Base-by-base conservation (phyloP, 2,797 vertebrate species). In the Amphiprion clarkii region DNA sequence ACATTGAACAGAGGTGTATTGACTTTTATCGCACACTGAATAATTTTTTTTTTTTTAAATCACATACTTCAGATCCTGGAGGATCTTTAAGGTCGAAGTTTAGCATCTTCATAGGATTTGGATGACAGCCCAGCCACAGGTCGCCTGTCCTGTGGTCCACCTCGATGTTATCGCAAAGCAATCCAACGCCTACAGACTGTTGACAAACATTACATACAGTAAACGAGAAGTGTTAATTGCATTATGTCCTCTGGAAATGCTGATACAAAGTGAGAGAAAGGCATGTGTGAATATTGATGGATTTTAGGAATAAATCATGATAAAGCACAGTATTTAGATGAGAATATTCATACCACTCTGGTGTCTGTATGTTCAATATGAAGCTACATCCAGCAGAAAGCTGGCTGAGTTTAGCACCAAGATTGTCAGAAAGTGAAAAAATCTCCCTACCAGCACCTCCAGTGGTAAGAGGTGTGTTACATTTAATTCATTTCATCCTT, bases 61-160 rank as follows among this genome's bases (percentile, higher is more conserved):
- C 17, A 44, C 4, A 90, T 27, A 97, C 96, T 95, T 97, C 96
- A 67, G 96, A 97, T 3, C 92, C 95, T n/a, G 96, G 95, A 48
- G 81, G 93, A 67, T 96, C 91, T 68, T 94, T 79, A 3, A 90
- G 91, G 81, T 95, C 85, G 2, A 89, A 78, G 0, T 31, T 27
- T 0, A 88, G 1, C 1, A 97, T 10, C 81, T 96, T 97, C 83
- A 90, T 82, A 16, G 46, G 90, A 21, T 95, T 93, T 36, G 96
- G 95, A 79, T 96, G 95, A 84, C 96, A 96, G 33, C 95, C 96
- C 17, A 81, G 54, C 95, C 96, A 97, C 59, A 97, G 4, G 59
- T 97, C 96, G 36, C 95, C 96, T 1, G 94, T 96, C 59, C 46
- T 84, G 71, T 85, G 93, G 73, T 97, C 96, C 46, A 97, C 67